These are phyloP conservation scores for Archaeoteleia sp. DNA, from an alignment of 2,888 invertebrate genomes.

Conservation along the genomic window DNA sequence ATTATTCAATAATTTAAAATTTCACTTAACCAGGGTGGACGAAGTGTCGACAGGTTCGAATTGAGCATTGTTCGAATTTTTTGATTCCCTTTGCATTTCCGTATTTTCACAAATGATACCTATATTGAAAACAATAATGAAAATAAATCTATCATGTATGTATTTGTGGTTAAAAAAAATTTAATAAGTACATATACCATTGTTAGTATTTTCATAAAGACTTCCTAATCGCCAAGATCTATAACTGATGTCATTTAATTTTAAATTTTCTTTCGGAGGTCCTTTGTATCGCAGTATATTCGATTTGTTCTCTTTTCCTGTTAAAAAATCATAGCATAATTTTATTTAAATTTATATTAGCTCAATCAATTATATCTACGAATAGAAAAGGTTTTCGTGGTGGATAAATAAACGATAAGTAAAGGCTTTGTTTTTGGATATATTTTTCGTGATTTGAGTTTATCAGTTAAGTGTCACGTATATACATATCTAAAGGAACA, in stretches of 20 bases:
- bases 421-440: not conserved
- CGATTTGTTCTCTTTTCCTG: slow-evolving; percentile 48
- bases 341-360: too few species aligned
- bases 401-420: too few species aligned
- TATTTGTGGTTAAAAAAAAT: too few species aligned
- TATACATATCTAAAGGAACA: slow-evolving; percentile 21
- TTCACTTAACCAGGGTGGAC: slow-evolving; percentile 65
- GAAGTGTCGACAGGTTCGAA: slow-evolving; percentile 58
- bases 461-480: slow-evolving; percentile 23
- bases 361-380: too few species aligned
- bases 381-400: too few species aligned
- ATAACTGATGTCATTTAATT: slow-evolving; percentile 70
- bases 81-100: slow-evolving; percentile 59
- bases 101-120: slow-evolving; percentile 66
- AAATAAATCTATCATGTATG: not conserved
- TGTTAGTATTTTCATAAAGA: slow-evolving; percentile 69
- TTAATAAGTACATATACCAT: slow-evolving; percentile 53
- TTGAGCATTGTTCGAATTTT: slow-evolving; percentile 60
- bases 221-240: slow-evolving; percentile 72
- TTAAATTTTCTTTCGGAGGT: slow-evolving; percentile 62
- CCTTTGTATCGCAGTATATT: slow-evolving; percentile 39
- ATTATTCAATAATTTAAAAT: slow-evolving; percentile 22
- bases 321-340: slow-evolving; percentile 3
- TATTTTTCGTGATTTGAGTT: slow-evolving; percentile 4
- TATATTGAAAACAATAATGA: slow-evolving; percentile 36